Base-by-base conservation (phyloP, 2,113 vertebrate species). In the Tautogolabrus adspersus region DNA sequence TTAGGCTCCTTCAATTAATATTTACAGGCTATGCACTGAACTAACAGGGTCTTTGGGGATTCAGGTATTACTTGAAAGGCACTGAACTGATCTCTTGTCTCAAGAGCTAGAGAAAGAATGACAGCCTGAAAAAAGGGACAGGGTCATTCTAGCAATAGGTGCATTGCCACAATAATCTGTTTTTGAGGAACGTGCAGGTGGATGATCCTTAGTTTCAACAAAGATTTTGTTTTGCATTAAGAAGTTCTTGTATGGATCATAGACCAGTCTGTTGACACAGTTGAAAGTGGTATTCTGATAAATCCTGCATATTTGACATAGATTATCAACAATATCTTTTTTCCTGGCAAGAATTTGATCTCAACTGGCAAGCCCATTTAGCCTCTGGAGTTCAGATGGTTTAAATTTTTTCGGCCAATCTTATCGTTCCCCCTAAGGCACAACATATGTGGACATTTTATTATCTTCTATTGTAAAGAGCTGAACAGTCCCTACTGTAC, bases 41-140 rank as follows among this genome's bases (percentile, higher is more conserved):
- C 75, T 85, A 73, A 82, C 26, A 69, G 59, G 62, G 60, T 72
- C 73, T 79, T 71, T 12, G 57, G 60, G 60, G 46, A 23, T 73
- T 68, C 49, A 82, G 62, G 65, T 87, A 86, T 68, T 77, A 81
- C 42, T 71, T 79, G 66, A 80, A 79, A 57, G 62, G 65, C 26
- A 26, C 21, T 58, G 54, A 44, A 60, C 62, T 70, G 40, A 80
- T 82, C 76, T 74, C 16, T 68, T 66, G 57, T 73, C 10, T n/a
- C 3, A 1, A 49, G 23, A 73, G 62, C 42, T 21, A 56, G 40
- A 42, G 40, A 46, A 46, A 46, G 44, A 15, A 12, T 16, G 44
- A 15, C 40, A 42, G 11, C 40, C 3, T 9, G 9, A 42, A 42
- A 42, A 42, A 42, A 42, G 40, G 11, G 40, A 42, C 9, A 10